phyloP scores from a whole-genome alignment of 2,888 invertebrate genomes.

The Coremacera marginata region DNA sequence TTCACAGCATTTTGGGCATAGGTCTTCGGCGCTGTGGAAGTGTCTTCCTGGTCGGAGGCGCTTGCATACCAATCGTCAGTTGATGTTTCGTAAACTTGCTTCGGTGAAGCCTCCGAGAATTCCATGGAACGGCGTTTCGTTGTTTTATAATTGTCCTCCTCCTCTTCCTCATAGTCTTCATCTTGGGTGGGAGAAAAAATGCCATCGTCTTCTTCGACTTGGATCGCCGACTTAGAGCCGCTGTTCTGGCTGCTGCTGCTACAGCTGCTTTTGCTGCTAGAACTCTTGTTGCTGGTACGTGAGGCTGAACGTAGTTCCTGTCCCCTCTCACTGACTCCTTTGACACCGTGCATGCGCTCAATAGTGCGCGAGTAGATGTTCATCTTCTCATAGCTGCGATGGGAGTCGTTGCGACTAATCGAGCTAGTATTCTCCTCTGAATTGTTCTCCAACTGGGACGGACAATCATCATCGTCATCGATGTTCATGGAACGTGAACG shows the following conservation, averaged over 20 bases:
- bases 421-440: constrained; percentile 64
- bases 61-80: constrained; percentile 84
- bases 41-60: constrained; percentile 82
- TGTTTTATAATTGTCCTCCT: constrained; percentile 50
- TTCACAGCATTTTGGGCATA: constrained; percentile 77
- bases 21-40: constrained; percentile 54
- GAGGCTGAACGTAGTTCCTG: constrained; percentile 52
- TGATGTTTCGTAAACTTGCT: constrained; percentile 66
- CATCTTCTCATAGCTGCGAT: constrained; percentile 61
- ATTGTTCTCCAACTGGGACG: constrained; percentile 58
- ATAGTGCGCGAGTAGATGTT: constrained; percentile 72
- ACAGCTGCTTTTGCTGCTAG: constrained; percentile 48
- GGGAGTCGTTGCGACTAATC: constrained; percentile 62
- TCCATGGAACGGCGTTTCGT: constrained; percentile 59
- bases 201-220: constrained; percentile 59
- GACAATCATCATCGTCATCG: constrained; percentile 52
- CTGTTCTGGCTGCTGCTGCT: constrained; percentile 46
- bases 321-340: constrained; percentile 64
- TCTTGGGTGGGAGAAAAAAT: constrained; percentile 61
- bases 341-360: constrained; percentile 73
- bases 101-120: constrained; percentile 65
- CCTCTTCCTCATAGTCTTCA: constrained; percentile 55
- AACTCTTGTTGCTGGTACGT: constrained; percentile 48
- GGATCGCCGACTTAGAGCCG: constrained; percentile 41
- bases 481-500: constrained; percentile 66